Evolutionary conservation across 30 jellyfish, hydroid and myxozoan species (phyloP), one percentile per base, ranked within the genome.

Genomic region (Aurelia sp.): DNA sequence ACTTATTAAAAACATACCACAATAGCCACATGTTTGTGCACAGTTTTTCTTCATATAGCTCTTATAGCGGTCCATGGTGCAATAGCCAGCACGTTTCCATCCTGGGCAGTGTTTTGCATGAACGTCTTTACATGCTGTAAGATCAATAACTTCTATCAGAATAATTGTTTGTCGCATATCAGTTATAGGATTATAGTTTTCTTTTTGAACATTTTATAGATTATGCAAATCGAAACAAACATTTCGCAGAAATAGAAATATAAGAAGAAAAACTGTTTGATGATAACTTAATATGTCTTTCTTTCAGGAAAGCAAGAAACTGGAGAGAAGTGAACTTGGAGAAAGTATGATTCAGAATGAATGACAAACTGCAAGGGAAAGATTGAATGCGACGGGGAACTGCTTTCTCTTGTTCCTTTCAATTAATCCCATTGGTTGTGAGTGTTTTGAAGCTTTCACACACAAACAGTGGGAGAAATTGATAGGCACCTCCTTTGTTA

Each of bases 11-110:
- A 44, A 0, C 69, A 80, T 65, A 38, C 76, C 76, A 52, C 93
- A 84, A 17, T 59, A 12, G 17, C 88, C 88, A 41, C 93, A 84
- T 8, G 93, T 41, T 38, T 71, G 35, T 64, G 57, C 73, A 72
- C 93, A 84, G 35, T 84, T 71, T 38, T 0, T 71, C 22, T 44
- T 48, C 93, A 84, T 84, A 63, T 30, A 84, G 3, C 48, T 64
- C 74, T 62, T 18, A 48, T 27, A 61, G 1, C 82, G 20, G 41
- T 33, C 62, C 24, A 16, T 4, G 13, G 82, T 84, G 63, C 93
- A 84, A 62, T 57, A 84, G 8, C 93, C 93, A 0, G 30, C 19
- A 1, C 21, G 21, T 58, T 63, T 35, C 93, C 93, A 84, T 60
- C 74, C 27, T 61, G 74, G 75, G 63, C 93, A 84, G 57, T 48